A percentile compares a stretch with the other conserved stretches of the same genome.
phyloP scores from a whole-genome alignment of 2,888 invertebrate species.

The Temnothorax unifasciatus region DNA sequence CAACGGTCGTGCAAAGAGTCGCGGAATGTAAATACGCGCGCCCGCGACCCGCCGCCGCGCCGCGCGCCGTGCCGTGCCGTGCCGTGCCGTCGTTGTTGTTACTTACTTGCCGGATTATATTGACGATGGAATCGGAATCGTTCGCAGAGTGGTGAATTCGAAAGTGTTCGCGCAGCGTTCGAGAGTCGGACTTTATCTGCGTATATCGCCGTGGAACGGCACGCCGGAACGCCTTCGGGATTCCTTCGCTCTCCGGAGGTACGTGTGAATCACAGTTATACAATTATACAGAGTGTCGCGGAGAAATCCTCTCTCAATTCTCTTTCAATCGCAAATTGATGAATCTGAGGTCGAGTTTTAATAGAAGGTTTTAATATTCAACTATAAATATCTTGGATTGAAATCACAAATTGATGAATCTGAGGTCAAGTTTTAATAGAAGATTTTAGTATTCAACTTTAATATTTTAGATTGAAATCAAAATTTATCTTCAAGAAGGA shows the following conservation, averaged over 20 bases:
- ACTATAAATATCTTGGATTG: not conserved
- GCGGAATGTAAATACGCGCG: slow-evolving; percentile 42
- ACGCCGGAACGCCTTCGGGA: not conserved
- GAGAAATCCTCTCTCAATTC: not conserved
- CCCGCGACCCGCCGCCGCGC: too few relatives aligned
- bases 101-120: too few relatives aligned
- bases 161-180: slow-evolving; percentile 3
- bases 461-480: not conserved
- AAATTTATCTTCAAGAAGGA: not conserved
- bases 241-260: slow-evolving; percentile 17
- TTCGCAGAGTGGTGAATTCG: not conserved
- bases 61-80: too few relatives aligned
- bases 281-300: not conserved
- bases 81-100: too few relatives aligned
- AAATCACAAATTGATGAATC: not conserved
- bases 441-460: not conserved
- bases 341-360: not conserved
- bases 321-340: not conserved
- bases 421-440: not conserved
- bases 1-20: not conserved
- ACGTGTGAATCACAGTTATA: not conserved
- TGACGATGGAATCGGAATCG: too few relatives aligned
- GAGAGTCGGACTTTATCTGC: slow-evolving; percentile 5
- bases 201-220: not conserved
- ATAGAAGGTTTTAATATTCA: not conserved